phyloP scores from a whole-genome alignment of 2,888 invertebrate species.

The Drosophila phalerata region DNA sequence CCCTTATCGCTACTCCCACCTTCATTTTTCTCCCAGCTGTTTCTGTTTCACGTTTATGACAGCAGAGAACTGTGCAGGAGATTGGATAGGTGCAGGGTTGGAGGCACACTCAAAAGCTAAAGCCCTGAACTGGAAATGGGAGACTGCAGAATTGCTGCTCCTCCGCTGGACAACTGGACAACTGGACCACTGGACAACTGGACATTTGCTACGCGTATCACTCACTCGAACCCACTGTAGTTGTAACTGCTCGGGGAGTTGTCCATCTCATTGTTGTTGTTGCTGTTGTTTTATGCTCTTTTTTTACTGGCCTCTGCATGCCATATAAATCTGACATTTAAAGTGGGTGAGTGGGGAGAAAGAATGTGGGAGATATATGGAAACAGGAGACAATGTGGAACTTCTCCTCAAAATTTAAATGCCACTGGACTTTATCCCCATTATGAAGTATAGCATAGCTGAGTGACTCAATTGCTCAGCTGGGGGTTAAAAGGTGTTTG shows the following conservation, averaged over 20 bases:
- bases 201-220: conserved; percentile 36
- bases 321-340: conserved; percentile 71
- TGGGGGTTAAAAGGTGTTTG: conserved; percentile 16
- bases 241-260: conserved; percentile 44
- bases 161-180: conserved; percentile 12
- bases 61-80: conserved; percentile 36
- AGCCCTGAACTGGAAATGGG: neutral
- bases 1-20: neutral
- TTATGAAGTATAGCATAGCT: conserved; percentile 40
- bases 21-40: neutral
- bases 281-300: conserved; percentile 37
- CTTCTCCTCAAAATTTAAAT: conserved; percentile 46
- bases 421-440: conserved; percentile 29
- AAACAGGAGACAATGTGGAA: conserved; percentile 28
- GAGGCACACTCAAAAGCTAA: neutral
- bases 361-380: neutral
- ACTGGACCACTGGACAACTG: conserved; percentile 26
- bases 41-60: conserved; percentile 20
- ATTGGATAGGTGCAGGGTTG: conserved; percentile 33
- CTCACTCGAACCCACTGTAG: conserved; percentile 34
- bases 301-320: conserved; percentile 51
- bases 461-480: conserved; percentile 9
- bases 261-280: conserved; percentile 23
- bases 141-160: neutral
- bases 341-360: conserved; percentile 2